A percentile compares a stretch with the other conserved stretches of the same genome.
phyloP scores from a whole-genome alignment of 2,888 invertebrate genomes.

The Chrysotoxum bicinctum region DNA sequence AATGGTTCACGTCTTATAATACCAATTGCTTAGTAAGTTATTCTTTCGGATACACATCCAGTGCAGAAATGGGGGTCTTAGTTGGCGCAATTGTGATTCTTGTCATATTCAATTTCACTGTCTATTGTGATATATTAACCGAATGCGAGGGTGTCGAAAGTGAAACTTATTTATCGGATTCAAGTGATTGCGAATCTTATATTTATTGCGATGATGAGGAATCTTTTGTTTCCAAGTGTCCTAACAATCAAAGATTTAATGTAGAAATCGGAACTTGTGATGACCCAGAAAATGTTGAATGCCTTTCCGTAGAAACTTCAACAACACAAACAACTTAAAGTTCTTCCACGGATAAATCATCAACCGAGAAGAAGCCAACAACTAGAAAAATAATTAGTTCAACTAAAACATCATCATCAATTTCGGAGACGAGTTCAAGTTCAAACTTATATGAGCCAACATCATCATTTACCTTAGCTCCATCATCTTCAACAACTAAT shows the following conservation, averaged over 20 bases:
- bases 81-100: constrained; percentile 2
- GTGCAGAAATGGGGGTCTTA: constrained; percentile 3
- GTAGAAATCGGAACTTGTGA: constrained; percentile 75
- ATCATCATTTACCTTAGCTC: constrained; percentile 40
- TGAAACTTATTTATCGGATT: constrained; percentile 73
- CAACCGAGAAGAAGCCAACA: not conserved
- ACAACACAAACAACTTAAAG: not conserved
- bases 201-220: constrained; percentile 77
- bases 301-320: not conserved
- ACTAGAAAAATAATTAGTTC: not conserved
- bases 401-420: not conserved
- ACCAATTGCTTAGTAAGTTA: not conserved
- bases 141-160: constrained; percentile 76
- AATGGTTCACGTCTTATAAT: not conserved
- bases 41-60: not conserved
- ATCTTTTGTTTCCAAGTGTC: constrained; percentile 76
- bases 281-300: constrained; percentile 74
- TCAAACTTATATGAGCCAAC: not conserved
- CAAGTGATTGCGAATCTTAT: constrained; percentile 76
- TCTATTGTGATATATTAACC: constrained; percentile 72
- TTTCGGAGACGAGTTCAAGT: not conserved
- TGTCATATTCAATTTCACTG: not conserved
- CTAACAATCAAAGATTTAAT: constrained; percentile 76
- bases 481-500: not conserved
- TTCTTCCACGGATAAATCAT: not conserved